Conservation (phyloP, 2,113 vertebrate genomes). For the Podocnemis expansa region DNA sequence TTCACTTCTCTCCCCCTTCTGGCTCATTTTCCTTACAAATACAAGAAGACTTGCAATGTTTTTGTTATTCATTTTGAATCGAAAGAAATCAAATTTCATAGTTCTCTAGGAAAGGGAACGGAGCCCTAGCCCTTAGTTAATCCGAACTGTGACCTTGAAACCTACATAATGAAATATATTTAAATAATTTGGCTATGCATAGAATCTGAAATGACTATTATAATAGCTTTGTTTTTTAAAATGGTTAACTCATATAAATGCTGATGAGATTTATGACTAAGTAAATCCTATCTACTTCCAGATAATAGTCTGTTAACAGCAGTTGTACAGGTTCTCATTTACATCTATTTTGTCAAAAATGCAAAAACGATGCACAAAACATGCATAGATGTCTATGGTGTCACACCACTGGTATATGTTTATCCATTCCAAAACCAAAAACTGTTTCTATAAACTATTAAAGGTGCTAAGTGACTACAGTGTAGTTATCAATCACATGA, state of each 20-base stretch:
- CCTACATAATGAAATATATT: slow-evolving; percentile 38
- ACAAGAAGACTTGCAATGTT: no score
- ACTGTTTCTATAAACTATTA: background rate
- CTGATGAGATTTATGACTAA: background rate
- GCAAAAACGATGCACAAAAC: slow-evolving; percentile 5
- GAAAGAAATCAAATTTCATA: no score
- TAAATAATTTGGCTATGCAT: slow-evolving; percentile 46
- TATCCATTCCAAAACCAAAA: background rate
- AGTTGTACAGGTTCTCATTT: background rate
- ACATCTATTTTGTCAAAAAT: slow-evolving; percentile 14
- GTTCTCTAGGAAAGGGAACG: no score
- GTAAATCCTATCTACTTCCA: background rate
- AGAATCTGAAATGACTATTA: slow-evolving; percentile 14
- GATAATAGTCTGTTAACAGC: background rate
- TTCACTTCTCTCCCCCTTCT: no score
- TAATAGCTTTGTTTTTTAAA: background rate
- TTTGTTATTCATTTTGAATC: no score
- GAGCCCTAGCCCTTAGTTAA: no score
- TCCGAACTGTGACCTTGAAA: slow-evolving; percentile 54
- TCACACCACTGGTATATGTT: background rate
- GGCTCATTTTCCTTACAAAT: no score
- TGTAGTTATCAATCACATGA: background rate
- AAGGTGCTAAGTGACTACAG: background rate
- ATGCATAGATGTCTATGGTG: background rate
- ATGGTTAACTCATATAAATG: slow-evolving; percentile 25